A percentile compares a stretch with the other conserved stretches of the same genome.
phyloP scores from a whole-genome alignment of 2,113 vertebrate genomes.

The Anarrhichthys ocellatus region DNA sequence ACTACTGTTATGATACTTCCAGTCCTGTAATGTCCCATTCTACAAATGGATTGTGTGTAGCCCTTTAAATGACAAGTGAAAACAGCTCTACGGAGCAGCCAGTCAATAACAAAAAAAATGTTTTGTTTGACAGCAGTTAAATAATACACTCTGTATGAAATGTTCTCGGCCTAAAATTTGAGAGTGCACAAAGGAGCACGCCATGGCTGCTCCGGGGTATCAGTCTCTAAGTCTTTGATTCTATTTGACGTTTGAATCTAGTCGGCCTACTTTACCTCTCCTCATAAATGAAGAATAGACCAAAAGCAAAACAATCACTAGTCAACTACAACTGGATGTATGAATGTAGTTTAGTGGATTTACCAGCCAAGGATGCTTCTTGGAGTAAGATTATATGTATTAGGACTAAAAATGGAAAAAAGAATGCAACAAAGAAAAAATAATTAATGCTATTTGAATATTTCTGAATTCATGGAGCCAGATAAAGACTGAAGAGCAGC shows the following conservation, averaged over 20 bases:
- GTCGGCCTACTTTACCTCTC: slow-evolving; percentile 30
- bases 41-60: not conserved
- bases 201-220: slow-evolving; percentile 11
- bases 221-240: slow-evolving; percentile 38
- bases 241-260: slow-evolving; percentile 35
- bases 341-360: not conserved
- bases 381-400: not conserved
- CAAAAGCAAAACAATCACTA: not conserved
- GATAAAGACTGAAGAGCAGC: slow-evolving; percentile 14
- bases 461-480: not conserved
- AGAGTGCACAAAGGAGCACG: not conserved
- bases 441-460: not conserved
- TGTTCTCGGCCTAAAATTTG: slow-evolving; percentile 14
- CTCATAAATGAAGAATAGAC: slow-evolving; percentile 12
- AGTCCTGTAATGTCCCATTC: not conserved
- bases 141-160: slow-evolving; percentile 22
- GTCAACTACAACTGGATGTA: not conserved
- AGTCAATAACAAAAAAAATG: not conserved
- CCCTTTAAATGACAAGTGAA: not conserved
- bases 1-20: not conserved
- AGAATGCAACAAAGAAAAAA: not conserved
- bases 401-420: not conserved
- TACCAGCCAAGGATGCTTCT: slow-evolving; percentile 12
- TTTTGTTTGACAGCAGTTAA: not conserved
- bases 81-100: not conserved